Percentiles rank a stretch among this genome's conserved stretches.
Evolutionary conservation across 1,140 invertebrate genomes (phyloP).

Genomic region (Bombyx mori): ASM3026992v2 NC_085110.1:12727001-12727500

Average conservation of each 20-base stretch:
- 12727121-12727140: slow-evolving; percentile 57
- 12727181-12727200: slow-evolving; percentile 88
- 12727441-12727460: slow-evolving; percentile 85
- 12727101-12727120: slow-evolving; percentile 71
- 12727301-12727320: slow-evolving; percentile 45
- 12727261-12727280: slow-evolving; percentile 31
- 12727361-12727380: slow-evolving; percentile 24
- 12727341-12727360: slow-evolving; percentile 17
- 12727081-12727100: slow-evolving; percentile 66
- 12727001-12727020: slow-evolving; percentile 50
- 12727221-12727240: slow-evolving; percentile 52
- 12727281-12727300: slow-evolving; percentile 49
- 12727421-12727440: slow-evolving; percentile 88
- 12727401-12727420: slow-evolving; percentile 85
- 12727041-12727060: slow-evolving; percentile 52
- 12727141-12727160: slow-evolving; percentile 28
- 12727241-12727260: slow-evolving; percentile 44
- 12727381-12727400: slow-evolving; percentile 75
- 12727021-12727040: slow-evolving; percentile 29
- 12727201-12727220: slow-evolving; percentile 81
- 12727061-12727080: slow-evolving; percentile 53
- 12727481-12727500: slow-evolving; percentile 79
- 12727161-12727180: slow-evolving; percentile 76
- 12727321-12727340: slow-evolving; percentile 21
- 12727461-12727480: slow-evolving; percentile 85